Conservation (phyloP, 2,797 vertebrate species). For the Pseudopleuronectes americanus region DNA sequence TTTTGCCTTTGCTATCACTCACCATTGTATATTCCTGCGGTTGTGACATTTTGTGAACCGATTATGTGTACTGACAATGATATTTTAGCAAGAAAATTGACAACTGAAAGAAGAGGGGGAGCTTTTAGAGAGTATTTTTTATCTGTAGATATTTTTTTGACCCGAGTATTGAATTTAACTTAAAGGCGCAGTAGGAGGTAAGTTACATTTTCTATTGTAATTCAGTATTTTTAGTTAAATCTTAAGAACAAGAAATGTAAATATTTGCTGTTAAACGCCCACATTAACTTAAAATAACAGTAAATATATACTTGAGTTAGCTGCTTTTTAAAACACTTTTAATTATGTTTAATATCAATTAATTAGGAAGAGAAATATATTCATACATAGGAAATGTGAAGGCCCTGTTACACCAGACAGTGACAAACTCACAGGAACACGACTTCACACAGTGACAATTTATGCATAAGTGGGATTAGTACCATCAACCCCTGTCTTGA, state of each 20-base stretch:
- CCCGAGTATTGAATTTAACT: conserved; percentile 29
- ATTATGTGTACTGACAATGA: conserved; percentile 31
- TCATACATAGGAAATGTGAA: background rate
- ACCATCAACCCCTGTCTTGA: background rate
- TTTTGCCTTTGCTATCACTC: conserved; percentile 62
- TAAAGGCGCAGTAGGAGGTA: conserved; percentile 11
- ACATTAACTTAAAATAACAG: background rate
- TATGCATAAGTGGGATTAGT: background rate
- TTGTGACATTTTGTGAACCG: conserved; percentile 61
- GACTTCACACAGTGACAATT: background rate
- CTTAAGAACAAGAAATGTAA: conserved; percentile 20
- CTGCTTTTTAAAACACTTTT: background rate
- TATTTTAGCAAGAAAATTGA: conserved; percentile 21
- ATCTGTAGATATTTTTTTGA: conserved; percentile 41
- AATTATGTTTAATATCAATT: background rate
- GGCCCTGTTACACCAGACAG: conserved; percentile 12
- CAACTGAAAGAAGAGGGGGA: conserved; percentile 14
- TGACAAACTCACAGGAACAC: background rate
- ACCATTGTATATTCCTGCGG: conserved; percentile 60
- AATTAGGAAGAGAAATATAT: background rate
- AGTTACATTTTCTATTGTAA: conserved; percentile 12
- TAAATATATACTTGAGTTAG: background rate
- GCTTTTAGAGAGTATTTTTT: conserved; percentile 44
- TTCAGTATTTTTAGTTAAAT: conserved; percentile 10
- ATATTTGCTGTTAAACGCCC: conserved; percentile 4